These are phyloP conservation scores for Nebria ingens DNA, from an alignment of 1,140 invertebrate species.

Conservation along the genomic window DNA sequence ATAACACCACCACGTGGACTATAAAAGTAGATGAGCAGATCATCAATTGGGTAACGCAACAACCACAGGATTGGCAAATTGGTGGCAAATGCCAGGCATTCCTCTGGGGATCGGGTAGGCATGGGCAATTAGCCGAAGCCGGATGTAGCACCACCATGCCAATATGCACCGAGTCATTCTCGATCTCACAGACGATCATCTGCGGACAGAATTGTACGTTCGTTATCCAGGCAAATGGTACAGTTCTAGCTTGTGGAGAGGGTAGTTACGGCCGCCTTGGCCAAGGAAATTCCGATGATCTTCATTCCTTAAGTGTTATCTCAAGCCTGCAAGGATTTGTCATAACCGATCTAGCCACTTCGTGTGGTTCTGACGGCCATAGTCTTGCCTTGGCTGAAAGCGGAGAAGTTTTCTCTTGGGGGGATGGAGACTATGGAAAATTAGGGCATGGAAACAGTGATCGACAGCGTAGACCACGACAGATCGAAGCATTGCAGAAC, in stretches of 20 bases:
- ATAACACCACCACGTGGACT: slow-evolving; percentile 43
- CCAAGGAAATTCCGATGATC: slow-evolving; percentile 89
- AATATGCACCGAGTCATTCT: slow-evolving; percentile 37
- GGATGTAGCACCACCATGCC: slow-evolving; percentile 37
- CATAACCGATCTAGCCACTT: slow-evolving; percentile 49
- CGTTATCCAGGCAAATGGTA: slow-evolving; percentile 46
- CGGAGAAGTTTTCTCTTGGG: slow-evolving; percentile 81
- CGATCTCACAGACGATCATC: slow-evolving; percentile 44
- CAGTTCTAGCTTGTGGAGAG: slow-evolving; percentile 89
- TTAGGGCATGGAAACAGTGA: slow-evolving; percentile 58
- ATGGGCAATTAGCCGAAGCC: slow-evolving; percentile 52
- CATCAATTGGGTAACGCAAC: slow-evolving; percentile 49
- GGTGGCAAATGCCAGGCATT: slow-evolving; percentile 52
- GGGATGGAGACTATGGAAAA: slow-evolving; percentile 79
- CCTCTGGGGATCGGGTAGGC: slow-evolving; percentile 52
- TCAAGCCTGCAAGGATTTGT: slow-evolving; percentile 58
- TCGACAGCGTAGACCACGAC: slow-evolving; percentile 49
- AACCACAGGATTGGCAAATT: slow-evolving; percentile 56
- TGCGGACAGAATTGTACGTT: slow-evolving; percentile 61
- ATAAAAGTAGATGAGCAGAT: slow-evolving; percentile 50
- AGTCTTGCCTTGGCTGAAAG: slow-evolving; percentile 85
- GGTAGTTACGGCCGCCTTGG: slow-evolving; percentile 86
- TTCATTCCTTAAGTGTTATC: slow-evolving; percentile 48
- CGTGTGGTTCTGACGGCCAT: slow-evolving; percentile 92
- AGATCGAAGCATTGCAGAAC: slow-evolving; percentile 53